Evolutionary conservation across 2,888 invertebrate genomes (phyloP).

Genomic region (Onthophagus sagittarius): DNA sequence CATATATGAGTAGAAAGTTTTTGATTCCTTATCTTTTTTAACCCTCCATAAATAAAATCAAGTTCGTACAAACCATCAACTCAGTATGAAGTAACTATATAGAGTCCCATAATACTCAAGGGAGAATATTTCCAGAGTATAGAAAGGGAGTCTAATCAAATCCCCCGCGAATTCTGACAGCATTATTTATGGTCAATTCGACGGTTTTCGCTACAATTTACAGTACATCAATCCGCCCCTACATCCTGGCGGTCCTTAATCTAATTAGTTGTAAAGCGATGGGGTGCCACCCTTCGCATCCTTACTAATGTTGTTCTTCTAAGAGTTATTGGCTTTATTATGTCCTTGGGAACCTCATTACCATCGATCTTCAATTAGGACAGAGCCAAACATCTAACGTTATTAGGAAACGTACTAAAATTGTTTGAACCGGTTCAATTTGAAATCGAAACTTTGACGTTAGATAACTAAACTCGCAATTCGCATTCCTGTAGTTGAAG

Average conservation of each 20-base stretch:
- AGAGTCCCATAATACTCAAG: neutral
- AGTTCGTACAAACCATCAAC: too few species aligned
- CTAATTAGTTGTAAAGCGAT: neutral
- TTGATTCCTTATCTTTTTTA: too few species aligned
- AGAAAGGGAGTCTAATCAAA: neutral
- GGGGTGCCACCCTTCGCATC: neutral
- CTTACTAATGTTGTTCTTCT: neutral
- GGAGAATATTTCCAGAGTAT: neutral
- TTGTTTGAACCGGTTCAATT: neutral
- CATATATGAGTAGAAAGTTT: too few species aligned
- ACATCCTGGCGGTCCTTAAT: neutral
- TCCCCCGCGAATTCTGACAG: neutral
- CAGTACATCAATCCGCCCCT: neutral
- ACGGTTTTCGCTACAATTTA: neutral
- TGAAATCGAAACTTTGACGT: neutral
- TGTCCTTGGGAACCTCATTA: neutral
- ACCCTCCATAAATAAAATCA: too few species aligned
- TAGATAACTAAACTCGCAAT: neutral
- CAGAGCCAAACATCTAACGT: too few species aligned
- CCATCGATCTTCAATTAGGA: neutral
- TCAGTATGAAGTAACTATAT: too few species aligned
- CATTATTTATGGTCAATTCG: neutral
- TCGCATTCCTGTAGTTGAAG: conserved; percentile 2
- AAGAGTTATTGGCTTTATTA: neutral
- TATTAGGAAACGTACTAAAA: too few species aligned